Conservation (phyloP, 2,113 vertebrate species). For the Boulengeromyrus knoepffleri region DNA sequence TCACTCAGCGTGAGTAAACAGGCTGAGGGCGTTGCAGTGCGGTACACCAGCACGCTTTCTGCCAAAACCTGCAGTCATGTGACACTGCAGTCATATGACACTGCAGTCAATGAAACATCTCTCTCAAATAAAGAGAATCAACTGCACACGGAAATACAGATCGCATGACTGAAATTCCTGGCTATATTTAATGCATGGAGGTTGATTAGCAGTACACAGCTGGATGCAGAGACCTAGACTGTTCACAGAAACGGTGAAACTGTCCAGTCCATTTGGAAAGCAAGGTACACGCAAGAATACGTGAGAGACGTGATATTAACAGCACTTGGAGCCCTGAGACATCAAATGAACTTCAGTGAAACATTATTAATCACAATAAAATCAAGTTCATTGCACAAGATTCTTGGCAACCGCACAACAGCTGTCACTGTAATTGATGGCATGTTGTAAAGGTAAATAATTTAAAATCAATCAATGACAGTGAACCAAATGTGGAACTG, state of each 20-base stretch:
- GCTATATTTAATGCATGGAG: neutral
- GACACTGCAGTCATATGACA: neutral
- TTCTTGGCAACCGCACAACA: neutral
- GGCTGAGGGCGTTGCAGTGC: neutral
- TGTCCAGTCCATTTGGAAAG: neutral
- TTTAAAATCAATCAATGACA: neutral
- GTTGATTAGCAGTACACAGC: neutral
- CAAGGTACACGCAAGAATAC: neutral
- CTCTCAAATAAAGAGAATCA: neutral
- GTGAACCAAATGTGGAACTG: neutral
- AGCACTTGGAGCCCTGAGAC: neutral
- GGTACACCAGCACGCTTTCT: neutral
- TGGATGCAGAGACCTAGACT: neutral
- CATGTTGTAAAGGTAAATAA: neutral
- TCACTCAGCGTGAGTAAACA: neutral
- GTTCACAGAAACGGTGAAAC: neutral
- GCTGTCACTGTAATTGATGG: neutral
- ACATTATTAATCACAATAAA: slow-evolving; percentile 1
- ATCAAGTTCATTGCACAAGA: neutral
- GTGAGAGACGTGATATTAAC: neutral
- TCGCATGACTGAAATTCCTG: neutral
- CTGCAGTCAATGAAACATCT: neutral
- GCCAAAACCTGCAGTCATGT: neutral
- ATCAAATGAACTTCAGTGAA: neutral
- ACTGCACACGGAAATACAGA: neutral